A percentile compares a stretch with the other conserved stretches of the same genome.
These are phyloP conservation scores for Lepidostoma basale DNA, from an alignment of 1,140 invertebrate species.

Conservation along the genomic window DNA sequence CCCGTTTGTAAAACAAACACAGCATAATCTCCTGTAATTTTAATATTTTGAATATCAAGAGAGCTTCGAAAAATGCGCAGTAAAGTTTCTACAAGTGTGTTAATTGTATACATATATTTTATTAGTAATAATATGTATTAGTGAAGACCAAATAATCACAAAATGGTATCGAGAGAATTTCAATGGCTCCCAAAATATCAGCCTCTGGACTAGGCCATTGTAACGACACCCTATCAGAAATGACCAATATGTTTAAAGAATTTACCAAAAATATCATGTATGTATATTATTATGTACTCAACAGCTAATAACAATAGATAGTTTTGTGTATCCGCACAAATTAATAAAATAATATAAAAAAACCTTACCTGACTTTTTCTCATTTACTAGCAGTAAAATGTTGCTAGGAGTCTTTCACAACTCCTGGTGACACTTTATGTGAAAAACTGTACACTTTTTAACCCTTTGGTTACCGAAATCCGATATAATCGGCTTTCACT, in stretches of 20 bases:
- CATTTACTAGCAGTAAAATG: no score
- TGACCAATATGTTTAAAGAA: slow-evolving; percentile 26
- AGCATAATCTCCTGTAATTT: neutral
- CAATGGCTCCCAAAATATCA: no score
- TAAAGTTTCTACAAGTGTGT: slow-evolving; percentile 6
- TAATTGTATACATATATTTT: slow-evolving; percentile 20
- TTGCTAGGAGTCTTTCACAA: no score
- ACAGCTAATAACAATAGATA: slow-evolving; percentile 24
- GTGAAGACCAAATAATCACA: slow-evolving; percentile 20
- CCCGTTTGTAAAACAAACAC: neutral
- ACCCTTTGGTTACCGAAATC: no score
- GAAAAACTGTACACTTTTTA: no score
- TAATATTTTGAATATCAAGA: slow-evolving; percentile 14
- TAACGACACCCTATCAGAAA: slow-evolving; percentile 21
- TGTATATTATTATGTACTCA: neutral
- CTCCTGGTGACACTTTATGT: no score
- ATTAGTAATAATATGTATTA: slow-evolving; percentile 11
- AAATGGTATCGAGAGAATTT: neutral
- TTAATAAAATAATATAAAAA: slow-evolving; percentile 16
- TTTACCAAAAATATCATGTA: slow-evolving; percentile 29
- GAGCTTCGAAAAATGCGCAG: slow-evolving; percentile 11
- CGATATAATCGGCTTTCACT: no score
- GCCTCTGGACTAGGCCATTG: no score
- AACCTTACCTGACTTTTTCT: neutral
- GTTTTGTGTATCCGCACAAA: slow-evolving; percentile 1